A percentile compares a stretch with the other conserved stretches of the same genome.
phyloP scores from a whole-genome alignment of 2,797 vertebrate species.

The Scolopax rusticola region DNA sequence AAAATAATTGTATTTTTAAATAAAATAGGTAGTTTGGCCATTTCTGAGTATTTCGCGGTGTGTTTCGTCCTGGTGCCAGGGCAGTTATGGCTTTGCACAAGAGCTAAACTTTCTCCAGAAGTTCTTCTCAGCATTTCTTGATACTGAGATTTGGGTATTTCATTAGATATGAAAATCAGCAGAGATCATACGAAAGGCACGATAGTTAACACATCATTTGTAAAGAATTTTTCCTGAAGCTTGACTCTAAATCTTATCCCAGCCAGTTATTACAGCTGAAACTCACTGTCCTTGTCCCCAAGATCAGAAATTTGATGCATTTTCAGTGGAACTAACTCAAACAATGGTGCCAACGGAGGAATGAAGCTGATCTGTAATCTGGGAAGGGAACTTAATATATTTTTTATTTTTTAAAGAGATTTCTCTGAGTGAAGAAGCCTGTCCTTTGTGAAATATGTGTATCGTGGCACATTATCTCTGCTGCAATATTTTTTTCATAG shows the following conservation, averaged over 20 bases:
- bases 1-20: too few species aligned
- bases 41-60: background rate
- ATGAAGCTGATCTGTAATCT: background rate
- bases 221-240: background rate
- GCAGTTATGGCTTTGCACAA: background rate
- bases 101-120: background rate
- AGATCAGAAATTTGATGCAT: background rate
- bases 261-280: background rate
- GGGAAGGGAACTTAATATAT: background rate
- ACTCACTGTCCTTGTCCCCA: background rate
- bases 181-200: background rate
- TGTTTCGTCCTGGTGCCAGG: background rate
- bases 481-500: background rate
- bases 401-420: background rate
- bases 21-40: background rate
- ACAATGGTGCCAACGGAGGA: background rate
- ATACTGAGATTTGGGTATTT: background rate
- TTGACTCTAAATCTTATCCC: background rate
- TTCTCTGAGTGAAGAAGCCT: background rate
- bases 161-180: background rate
- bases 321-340: background rate
- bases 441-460: background rate
- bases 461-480: background rate
- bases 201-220: background rate
- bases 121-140: background rate